A percentile compares a stretch with the other conserved stretches of the same genome.
phyloP scores from a whole-genome alignment of 92 coral and sea anemone genomes.

The Siderastrea radians region DNA sequence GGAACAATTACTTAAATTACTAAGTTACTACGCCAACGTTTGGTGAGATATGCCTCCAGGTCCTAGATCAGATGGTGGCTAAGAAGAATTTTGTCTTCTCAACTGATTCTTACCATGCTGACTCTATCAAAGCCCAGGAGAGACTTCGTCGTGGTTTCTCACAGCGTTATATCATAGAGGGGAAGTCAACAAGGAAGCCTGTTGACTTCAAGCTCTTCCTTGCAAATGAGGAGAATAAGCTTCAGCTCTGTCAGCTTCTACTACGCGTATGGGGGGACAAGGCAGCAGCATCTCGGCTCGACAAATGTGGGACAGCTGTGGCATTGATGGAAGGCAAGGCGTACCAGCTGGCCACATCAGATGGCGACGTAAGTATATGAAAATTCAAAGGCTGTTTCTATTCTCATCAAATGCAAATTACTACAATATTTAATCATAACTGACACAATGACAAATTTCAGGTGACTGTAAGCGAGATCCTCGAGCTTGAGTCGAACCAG shows the following conservation, averaged over 20 bases:
- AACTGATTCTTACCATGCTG: slow-evolving; percentile 57
- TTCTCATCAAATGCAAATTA: not conserved
- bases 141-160: slow-evolving; percentile 61
- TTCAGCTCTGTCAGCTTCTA: slow-evolving; percentile 43
- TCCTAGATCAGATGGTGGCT: slow-evolving; percentile 68
- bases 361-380: slow-evolving; percentile 42
- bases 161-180: slow-evolving; percentile 53
- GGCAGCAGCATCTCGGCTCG: slow-evolving; percentile 10
- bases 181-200: slow-evolving; percentile 71
- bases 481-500: slow-evolving; percentile 56
- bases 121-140: slow-evolving; percentile 73
- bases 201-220: slow-evolving; percentile 60
- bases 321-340: slow-evolving; percentile 47
- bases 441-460: slow-evolving; percentile 10
- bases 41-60: slow-evolving; percentile 62
- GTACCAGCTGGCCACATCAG: not conserved
- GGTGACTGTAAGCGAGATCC: slow-evolving; percentile 35
- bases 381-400: not conserved
- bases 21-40: slow-evolving; percentile 61
- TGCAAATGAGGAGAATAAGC: slow-evolving; percentile 52
- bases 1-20: too few relatives aligned
- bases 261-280: slow-evolving; percentile 46
- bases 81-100: slow-evolving; percentile 35
- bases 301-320: slow-evolving; percentile 47
- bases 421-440: slow-evolving; percentile 13